A percentile compares a stretch with the other conserved stretches of the same genome.
Evolutionary conservation across 2,113 vertebrate genomes (phyloP).

Genomic region (Furnarius figulus): DNA sequence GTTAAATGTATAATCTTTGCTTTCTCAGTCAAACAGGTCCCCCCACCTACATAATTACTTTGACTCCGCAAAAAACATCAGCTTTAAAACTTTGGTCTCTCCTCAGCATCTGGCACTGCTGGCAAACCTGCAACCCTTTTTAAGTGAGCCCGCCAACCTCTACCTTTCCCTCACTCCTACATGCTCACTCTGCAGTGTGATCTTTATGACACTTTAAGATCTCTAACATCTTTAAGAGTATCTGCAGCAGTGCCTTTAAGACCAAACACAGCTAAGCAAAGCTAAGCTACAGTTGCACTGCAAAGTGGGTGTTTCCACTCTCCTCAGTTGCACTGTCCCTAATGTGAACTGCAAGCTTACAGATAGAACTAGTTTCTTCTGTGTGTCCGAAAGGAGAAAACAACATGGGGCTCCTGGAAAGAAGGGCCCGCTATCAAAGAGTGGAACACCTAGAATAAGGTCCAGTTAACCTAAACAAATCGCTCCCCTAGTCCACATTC

Average conservation of each 20-base stretch:
- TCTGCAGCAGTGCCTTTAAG: background rate
- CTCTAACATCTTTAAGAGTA: no score
- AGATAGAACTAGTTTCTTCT: fast-evolving
- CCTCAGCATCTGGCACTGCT: background rate
- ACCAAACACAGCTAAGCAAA: background rate
- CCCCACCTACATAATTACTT: background rate
- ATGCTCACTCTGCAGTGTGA: background rate
- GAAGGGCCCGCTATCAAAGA: background rate
- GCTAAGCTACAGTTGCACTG: background rate
- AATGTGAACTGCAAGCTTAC: background rate
- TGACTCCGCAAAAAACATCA: background rate
- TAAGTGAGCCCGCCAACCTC: background rate
- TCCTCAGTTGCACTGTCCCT: fast-evolving
- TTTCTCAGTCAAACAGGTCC: background rate
- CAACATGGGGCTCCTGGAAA: fast-evolving
- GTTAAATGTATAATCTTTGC: background rate
- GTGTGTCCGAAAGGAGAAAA: background rate
- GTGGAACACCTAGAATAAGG: background rate
- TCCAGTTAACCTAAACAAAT: background rate
- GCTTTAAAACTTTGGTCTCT: background rate
- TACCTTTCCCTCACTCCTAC: background rate
- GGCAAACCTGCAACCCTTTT: background rate
- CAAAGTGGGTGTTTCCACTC: background rate
- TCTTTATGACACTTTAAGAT: background rate
- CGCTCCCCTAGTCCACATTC: background rate